Evolutionary conservation across 92 coral and sea anemone species (phyloP).

Genomic region (Anthopleura xanthogrammica): DNA sequence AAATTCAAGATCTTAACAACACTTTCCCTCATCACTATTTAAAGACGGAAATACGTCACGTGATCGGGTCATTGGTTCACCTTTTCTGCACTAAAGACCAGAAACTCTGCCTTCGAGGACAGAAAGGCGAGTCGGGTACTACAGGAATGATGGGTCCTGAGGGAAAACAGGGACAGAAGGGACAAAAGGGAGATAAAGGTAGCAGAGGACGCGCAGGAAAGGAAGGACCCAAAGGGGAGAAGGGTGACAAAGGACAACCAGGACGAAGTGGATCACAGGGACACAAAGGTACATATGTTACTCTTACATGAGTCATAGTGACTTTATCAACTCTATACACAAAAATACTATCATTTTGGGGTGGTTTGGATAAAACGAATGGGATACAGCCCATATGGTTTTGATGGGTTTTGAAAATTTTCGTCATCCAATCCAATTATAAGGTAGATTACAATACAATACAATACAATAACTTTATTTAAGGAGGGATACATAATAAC

Average conservation of each 20-base stretch:
- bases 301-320: neutral
- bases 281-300: conserved; percentile 25
- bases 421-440: too few relatives aligned
- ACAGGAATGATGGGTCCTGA: conserved; percentile 2
- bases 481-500: too few relatives aligned
- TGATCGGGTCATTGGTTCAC: conserved; percentile 10
- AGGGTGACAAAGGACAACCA: neutral
- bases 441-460: too few relatives aligned
- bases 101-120: conserved; percentile 27
- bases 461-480: too few relatives aligned
- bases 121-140: conserved; percentile 18
- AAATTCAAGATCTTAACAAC: neutral
- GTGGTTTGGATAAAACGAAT: too few relatives aligned
- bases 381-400: too few relatives aligned
- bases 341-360: too few relatives aligned
- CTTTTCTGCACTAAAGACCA: conserved; percentile 27
- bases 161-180: conserved; percentile 16
- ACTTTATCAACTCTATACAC: too few relatives aligned
- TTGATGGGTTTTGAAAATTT: too few relatives aligned
- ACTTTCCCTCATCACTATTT: neutral
- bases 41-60: conserved; percentile 18
- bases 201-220: neutral
- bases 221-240: too few relatives aligned
- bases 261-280: conserved; percentile 28
- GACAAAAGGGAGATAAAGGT: conserved; percentile 12